Evolutionary conservation across 2,797 vertebrate genomes (phyloP), one percentile per base, ranked within the genome.

Genomic region (Pachyuromys duprasi): DNA sequence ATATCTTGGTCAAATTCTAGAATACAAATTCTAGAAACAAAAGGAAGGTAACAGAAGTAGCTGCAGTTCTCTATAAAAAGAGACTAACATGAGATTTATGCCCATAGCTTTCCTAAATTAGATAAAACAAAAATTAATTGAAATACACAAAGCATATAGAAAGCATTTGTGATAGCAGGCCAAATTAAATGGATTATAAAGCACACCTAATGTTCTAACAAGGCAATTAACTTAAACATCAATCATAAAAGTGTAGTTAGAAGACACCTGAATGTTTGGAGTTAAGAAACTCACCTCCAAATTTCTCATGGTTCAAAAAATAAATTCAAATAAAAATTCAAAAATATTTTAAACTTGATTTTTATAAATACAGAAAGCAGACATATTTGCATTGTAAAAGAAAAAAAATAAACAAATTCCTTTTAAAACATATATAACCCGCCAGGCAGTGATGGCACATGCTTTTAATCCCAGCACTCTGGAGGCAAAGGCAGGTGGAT

Each of bases 281-380:
- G 53, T 80, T 80, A 74, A 89, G 28, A 88, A 57, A 60, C 20
- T 28, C 13, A 67, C 7, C 91, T 89, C 28, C 83, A 78, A 93
- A 79, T 91, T 78, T 63, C 33, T 70, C 3, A 5, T 75, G 5
- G 15, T 8, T 84, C 72, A 89, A 92, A 49, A 49, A 49, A 49
- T 72, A 90, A 91, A 82, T 70, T 84, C 62, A 93, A 75, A 53
- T 42, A 55, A 8, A 92, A 80, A 42, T 49, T 80, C 49, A 14
- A 80, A 91, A 89, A 80, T 79, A 84, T 88, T 70, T 87, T 82
- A 42, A 75, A 75, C n/a, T 49, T 17, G 36, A 63, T 28, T 84
- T 96, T 84, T 28, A 8, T 53, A 80, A 95, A 62, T 33, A 70
- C 45, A 92, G 24, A 89, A 57, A 72, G 12, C 3, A 74, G n/a